Conservation (phyloP, 2,888 invertebrate genomes). For the Apotomis turbidana region DNA sequence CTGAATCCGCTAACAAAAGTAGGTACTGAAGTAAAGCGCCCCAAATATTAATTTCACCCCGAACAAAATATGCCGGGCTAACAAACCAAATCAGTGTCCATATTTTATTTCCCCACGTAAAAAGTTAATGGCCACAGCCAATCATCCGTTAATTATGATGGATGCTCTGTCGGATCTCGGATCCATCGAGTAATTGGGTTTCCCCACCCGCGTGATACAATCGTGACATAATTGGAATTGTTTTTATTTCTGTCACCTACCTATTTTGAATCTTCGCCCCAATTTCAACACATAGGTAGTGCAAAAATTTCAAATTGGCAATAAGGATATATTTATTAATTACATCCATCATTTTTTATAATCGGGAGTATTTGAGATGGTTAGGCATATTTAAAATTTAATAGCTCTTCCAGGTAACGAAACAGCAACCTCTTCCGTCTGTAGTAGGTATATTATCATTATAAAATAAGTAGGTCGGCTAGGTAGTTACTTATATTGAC, state of each 20-base stretch:
- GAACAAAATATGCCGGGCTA: background rate
- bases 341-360: too few species aligned
- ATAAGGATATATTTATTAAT: too few species aligned
- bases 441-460: too few species aligned
- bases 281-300: background rate
- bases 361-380: too few species aligned
- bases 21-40: background rate
- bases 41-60: background rate
- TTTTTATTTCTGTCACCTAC: background rate
- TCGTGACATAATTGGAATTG: background rate
- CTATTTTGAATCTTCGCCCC: background rate
- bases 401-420: too few species aligned
- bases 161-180: conserved; percentile 19
- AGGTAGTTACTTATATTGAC: too few species aligned
- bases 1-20: too few species aligned
- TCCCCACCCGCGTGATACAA: conserved; percentile 1
- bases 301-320: too few species aligned
- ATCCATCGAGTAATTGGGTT: conserved; percentile 31
- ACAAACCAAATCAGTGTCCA: conserved; percentile 9
- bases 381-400: too few species aligned
- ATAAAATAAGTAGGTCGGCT: too few species aligned
- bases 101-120: conserved; percentile 9
- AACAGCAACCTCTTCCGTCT: too few species aligned
- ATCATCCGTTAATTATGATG: conserved; percentile 29
- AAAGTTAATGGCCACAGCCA: conserved; percentile 25